These are phyloP conservation scores for Acromyrmex echinatior DNA, from an alignment of 1,140 invertebrate genomes.

Conservation along the genomic window DNA sequence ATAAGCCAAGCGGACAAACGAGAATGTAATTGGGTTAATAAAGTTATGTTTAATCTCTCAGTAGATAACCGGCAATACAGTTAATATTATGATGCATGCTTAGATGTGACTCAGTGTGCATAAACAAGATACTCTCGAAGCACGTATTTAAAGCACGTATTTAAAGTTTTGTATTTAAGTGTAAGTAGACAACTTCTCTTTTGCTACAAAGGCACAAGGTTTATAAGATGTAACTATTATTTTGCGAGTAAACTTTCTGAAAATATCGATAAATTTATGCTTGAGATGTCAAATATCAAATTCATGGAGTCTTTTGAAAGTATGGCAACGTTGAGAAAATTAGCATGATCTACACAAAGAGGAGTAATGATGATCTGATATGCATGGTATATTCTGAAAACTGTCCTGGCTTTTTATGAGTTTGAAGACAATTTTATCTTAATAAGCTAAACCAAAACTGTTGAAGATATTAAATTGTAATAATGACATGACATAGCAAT, in stretches of 20 bases:
- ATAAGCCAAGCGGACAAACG: neutral
- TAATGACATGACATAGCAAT: neutral
- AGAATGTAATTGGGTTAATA: constrained; percentile 14
- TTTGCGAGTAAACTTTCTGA: neutral
- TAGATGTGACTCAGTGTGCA: neutral
- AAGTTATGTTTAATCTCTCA: constrained; percentile 16
- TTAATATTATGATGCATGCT: neutral
- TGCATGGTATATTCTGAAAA: neutral
- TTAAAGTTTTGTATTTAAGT: constrained; percentile 41
- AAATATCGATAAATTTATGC: constrained; percentile 11
- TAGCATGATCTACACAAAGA: neutral
- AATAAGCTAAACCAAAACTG: neutral
- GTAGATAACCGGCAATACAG: constrained; percentile 1
- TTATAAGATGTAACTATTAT: neutral
- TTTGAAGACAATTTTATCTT: neutral
- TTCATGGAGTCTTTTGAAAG: neutral
- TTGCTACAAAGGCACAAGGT: neutral
- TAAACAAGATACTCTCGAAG: constrained; percentile 28
- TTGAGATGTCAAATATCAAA: neutral
- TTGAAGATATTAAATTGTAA: constrained; percentile 7
- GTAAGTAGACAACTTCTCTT: constrained; percentile 14
- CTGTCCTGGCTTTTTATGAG: neutral
- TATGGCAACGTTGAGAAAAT: neutral
- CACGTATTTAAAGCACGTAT: constrained; percentile 22
- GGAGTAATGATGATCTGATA: neutral